Base-by-base conservation (phyloP, 2,113 vertebrate genomes). In the Periophthalmodon schlosseri region DNA sequence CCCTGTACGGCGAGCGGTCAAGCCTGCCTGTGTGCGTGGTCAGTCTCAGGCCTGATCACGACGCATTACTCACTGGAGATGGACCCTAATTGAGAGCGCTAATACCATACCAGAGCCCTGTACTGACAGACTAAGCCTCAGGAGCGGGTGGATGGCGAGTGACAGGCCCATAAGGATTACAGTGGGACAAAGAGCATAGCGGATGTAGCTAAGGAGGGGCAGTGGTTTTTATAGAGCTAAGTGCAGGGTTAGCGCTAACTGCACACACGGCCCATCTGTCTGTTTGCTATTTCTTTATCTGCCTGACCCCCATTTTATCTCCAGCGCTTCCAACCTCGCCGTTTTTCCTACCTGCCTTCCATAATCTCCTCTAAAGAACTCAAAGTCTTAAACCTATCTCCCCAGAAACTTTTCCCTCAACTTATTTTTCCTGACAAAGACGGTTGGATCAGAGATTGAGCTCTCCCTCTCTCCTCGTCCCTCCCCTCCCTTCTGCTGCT, bases 71-170 rank as follows among this genome's bases (percentile, higher is more conserved):
- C 77, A 73, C 86, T 84, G 75, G 86, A 87, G 84, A 90, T 88
- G 81, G 87, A 88, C 76, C 82, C 70, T 91, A 91, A 94, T 91
- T 91, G 89, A 92, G 89, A 88, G 82, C 69, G 81, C 75, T 91
- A 91, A 91, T 91, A 90, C 82, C 52, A 79, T 75, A 82, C 78
- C 58, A 69, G 78, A 80, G 74, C 77, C 58, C 81, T 74, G 71
- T 73, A 46, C 74, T 70, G 79, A 80, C 69, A 73, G 82, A 84
- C 78, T 92, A 90, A 90, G 88, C 90, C 86, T 85, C 77, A 49
- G 75, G 83, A 87, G 80, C 69, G 79, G 85, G 81, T 34, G 76
- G 66, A 79, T 70, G 70, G 76, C 73, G 72, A 77, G 79, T 49
- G 86, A 85, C 87, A 85, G 82, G 44, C 89, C 90, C 87, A 73